These are phyloP conservation scores for Drosophila miranda DNA, from an alignment of 1,140 invertebrate genomes.

Conservation along the genomic window DNA sequence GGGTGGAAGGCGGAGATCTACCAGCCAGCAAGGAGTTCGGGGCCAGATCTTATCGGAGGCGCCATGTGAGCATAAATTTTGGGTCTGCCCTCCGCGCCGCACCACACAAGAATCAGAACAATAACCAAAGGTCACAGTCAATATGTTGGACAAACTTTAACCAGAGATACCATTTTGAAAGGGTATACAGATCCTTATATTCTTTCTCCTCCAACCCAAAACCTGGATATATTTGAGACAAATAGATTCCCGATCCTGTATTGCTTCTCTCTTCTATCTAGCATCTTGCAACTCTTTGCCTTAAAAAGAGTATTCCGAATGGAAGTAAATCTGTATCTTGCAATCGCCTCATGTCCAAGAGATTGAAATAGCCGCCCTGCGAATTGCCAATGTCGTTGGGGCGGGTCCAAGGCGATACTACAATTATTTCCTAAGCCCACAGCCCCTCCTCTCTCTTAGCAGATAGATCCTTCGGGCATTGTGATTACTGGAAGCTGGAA, in stretches of 20 bases:
- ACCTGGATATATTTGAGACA: too few species aligned
- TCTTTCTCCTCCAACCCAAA: too few species aligned
- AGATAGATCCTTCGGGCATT: conserved; percentile 37
- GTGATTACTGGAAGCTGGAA: conserved; percentile 68
- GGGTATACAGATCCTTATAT: not conserved
- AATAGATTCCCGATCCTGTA: too few species aligned
- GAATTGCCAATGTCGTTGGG: conserved; percentile 49
- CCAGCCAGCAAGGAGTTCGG: conserved; percentile 38
- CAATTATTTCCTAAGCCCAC: conserved; percentile 68
- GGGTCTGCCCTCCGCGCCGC: conserved; percentile 21
- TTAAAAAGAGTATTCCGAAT: too few species aligned
- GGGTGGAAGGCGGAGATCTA: conserved; percentile 39
- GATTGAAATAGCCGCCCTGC: conserved; percentile 48
- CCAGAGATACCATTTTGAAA: too few species aligned
- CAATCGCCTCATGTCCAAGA: not conserved
- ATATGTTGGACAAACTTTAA: conserved; percentile 25
- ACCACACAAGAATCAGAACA: conserved; percentile 27
- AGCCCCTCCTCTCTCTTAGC: not conserved
- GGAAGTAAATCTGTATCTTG: too few species aligned
- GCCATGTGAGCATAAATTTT: conserved; percentile 79
- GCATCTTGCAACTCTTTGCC: too few species aligned
- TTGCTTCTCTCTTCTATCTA: not conserved
- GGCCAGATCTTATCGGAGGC: conserved; percentile 66
- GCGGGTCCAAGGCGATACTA: conserved; percentile 63
- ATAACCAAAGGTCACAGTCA: conserved; percentile 60